Evolutionary conservation across 2,888 invertebrate genomes (phyloP).

Genomic region (Machimus rusticus): DNA sequence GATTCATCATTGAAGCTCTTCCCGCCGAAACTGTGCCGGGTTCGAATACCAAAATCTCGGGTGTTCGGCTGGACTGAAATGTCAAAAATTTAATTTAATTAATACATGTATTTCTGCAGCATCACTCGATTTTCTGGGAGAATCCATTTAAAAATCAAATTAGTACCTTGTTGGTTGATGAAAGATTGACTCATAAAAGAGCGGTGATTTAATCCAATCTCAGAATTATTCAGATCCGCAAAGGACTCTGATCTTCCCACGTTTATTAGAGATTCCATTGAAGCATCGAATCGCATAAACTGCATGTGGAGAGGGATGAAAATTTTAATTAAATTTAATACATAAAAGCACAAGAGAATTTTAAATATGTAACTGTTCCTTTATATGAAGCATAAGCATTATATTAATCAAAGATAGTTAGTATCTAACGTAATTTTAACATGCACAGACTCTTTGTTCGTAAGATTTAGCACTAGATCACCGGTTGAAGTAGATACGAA

Average conservation of each 20-base stretch:
- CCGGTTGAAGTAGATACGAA: not conserved
- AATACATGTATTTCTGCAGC: not conserved
- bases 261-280: constrained; percentile 77
- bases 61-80: constrained; percentile 47
- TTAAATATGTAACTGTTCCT: not conserved
- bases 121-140: not conserved
- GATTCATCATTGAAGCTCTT: constrained; percentile 67
- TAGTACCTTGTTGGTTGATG: constrained; percentile 56
- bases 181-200: constrained; percentile 51
- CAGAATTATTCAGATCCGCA: constrained; percentile 79
- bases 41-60: constrained; percentile 57
- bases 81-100: not conserved
- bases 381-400: not conserved
- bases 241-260: constrained; percentile 85
- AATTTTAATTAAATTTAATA: not conserved
- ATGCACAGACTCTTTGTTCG: not conserved
- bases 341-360: not conserved
- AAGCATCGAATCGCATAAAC: constrained; percentile 83
- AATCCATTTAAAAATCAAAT: not conserved
- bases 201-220: constrained; percentile 52
- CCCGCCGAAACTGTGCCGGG: constrained; percentile 69
- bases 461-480: not conserved
- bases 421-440: not conserved
- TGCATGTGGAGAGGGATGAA: constrained; percentile 54
- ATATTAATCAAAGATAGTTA: not conserved